Conservation (phyloP, 2,888 invertebrate genomes). For the Branchipolynoe longqiensis region DNA sequence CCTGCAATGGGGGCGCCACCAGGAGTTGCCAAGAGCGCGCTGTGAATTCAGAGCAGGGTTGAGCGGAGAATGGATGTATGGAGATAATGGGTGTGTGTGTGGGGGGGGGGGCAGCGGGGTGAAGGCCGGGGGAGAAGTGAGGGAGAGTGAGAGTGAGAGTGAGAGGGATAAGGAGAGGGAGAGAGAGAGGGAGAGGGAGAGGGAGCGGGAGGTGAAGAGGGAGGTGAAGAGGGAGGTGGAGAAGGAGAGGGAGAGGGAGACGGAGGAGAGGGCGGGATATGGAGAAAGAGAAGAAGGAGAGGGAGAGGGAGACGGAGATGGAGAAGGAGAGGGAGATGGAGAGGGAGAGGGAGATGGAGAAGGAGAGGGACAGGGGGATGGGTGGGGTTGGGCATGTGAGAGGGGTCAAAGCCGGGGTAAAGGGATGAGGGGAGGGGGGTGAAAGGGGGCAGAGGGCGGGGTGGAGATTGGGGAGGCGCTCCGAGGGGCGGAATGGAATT, state of each 20-base stretch:
- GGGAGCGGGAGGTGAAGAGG: neutral
- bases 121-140: neutral
- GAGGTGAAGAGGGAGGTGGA: neutral
- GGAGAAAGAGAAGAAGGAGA: neutral
- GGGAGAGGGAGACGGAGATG: neutral
- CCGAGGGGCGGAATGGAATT: neutral
- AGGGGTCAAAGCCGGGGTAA: neutral
- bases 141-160: slow-evolving; percentile 17
- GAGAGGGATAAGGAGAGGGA: neutral
- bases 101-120: neutral
- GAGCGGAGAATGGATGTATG: neutral
- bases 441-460: neutral
- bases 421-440: neutral
- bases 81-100: neutral
- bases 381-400: no score
- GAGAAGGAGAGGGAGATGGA: neutral
- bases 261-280: neutral
- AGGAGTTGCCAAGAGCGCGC: neutral
- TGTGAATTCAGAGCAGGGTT: neutral
- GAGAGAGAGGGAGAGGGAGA: neutral
- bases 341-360: neutral
- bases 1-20: neutral
- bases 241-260: slow-evolving; percentile 23
- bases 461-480: neutral
- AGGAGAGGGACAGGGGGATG: neutral